Base-by-base conservation (phyloP, 2,888 invertebrate species). In the Protula sp. region DNA sequence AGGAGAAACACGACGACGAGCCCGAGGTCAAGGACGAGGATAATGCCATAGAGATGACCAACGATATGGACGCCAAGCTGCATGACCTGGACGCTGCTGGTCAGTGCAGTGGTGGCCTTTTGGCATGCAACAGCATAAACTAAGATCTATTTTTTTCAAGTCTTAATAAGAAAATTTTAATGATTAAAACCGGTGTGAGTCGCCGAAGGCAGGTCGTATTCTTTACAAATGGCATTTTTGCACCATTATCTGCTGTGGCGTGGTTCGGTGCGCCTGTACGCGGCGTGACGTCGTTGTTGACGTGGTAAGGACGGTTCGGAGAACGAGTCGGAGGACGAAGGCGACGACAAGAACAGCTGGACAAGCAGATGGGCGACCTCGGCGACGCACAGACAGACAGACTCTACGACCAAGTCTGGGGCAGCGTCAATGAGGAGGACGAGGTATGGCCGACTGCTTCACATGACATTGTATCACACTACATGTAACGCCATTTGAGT, bases 361-460 rank as follows among this genome's bases (percentile, higher is more conserved):
- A 97, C 67, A 94, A 97, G 77, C 89, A 97, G 84, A 94, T 98
- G 92, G 98, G 95, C 27, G 93, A 98, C 60, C 91, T 91, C 0
- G 92, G 90, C 65, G 87, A 89, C 22, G 70, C 76, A 30, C 70
- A 78, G 26, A 69, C 68, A 29, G 79, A 81, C 57, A 77, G 72
- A 54, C 71, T 81, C 26, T 81, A 82, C 70, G 79, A 81, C 61
- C 74, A 84, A 81, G 77, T 85, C 67, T 86, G 85, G 85, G 85
- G 85, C 3, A 82, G 82, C 68, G 85, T 85, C 66, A 90, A 90
- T 2, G 92, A 94, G 73, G 88, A 91, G 47, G 90, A 91, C 70
- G 86, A 88, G 57, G 87, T 87, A 38, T 38, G 38, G 38, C 2
- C 79, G 85, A 28, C 85, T 86, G 56, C 38, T n/a, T 54, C 9